Evolutionary conservation across 2,113 vertebrate species (phyloP).

Genomic region (Heterotilapia buettikoferi): DNA sequence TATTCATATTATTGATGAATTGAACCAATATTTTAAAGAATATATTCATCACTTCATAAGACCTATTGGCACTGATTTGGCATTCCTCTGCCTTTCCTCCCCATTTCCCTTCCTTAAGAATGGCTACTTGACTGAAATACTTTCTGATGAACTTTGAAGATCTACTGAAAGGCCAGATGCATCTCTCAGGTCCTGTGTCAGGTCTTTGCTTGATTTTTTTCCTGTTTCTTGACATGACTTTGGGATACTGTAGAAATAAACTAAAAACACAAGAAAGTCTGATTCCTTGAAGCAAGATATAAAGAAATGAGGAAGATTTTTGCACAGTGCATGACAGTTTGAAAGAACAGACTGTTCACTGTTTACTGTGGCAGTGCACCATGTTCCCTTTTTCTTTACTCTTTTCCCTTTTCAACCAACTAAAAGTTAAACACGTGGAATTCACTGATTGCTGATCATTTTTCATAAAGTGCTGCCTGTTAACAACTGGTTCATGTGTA

Average conservation of each 20-base stretch:
- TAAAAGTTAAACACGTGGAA: background rate
- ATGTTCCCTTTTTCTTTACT: background rate
- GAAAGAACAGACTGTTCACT: background rate
- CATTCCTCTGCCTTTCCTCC: background rate
- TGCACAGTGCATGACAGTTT: background rate
- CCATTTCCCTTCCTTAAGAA: background rate
- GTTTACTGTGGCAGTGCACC: background rate
- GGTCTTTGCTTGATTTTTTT: background rate
- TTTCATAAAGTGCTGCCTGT: background rate
- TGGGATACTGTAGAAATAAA: background rate
- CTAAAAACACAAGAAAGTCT: background rate
- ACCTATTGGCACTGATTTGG: background rate
- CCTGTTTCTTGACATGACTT: background rate
- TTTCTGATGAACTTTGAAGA: background rate
- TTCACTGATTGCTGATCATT: background rate
- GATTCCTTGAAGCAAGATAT: background rate
- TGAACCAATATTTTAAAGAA: background rate
- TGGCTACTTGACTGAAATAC: background rate
- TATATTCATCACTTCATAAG: background rate
- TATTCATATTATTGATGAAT: background rate
- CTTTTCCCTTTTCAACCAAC: background rate
- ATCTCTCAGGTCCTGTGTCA: background rate
- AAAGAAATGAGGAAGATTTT: background rate
- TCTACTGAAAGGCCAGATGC: background rate
- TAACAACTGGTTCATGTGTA: background rate